Evolutionary conservation across 2,113 vertebrate species (phyloP), one percentile per base, ranked within the genome.

Genomic region (Xyliphius kryptos): DNA sequence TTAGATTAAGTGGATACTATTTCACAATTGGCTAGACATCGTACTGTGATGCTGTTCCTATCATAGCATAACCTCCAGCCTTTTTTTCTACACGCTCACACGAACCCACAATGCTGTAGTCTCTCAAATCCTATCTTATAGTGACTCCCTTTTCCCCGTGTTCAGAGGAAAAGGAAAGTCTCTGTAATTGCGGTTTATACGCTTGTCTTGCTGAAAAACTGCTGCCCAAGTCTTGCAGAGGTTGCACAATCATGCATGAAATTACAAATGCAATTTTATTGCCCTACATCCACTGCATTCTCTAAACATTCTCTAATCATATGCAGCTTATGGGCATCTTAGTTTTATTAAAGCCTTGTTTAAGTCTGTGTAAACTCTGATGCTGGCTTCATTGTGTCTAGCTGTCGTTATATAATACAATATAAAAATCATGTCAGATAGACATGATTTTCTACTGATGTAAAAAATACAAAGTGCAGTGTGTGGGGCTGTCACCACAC

Each of bases 181-280:
- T 63, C 80, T 81, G 81, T 86, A 86, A 86, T 82, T 85, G 84
- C 75, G 78, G 69, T 79, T 87, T 82, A 85, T 77, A 83, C 74
- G 81, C 85, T 81, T 86, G 84, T 86, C 85, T 84, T 85, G 51
- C 83, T 86, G 85, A 88, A 82, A 82, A 89, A 88, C 80, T 80
- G 84, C 79, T 59, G 81, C 73, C 82, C 79, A 79, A 78, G 75
- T 76, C 81, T 77, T 43, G 80, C 74, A 81, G 81, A 82, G 84
- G 73, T 74, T 58, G 74, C 68, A 63, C 81, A 75, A 52, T 68
- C 85, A 83, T 77, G 87, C 86, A 88, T 88, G 87, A 89, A 88
- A 88, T 88, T 88, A 80, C 83, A 87, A 89, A 85, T 81, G 77
- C 80, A 86, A 86, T 86, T 86, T 88, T 87, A 87, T 88, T 84